phyloP scores from a whole-genome alignment of 2,113 vertebrate species.

The Catagonus wagneri region DNA sequence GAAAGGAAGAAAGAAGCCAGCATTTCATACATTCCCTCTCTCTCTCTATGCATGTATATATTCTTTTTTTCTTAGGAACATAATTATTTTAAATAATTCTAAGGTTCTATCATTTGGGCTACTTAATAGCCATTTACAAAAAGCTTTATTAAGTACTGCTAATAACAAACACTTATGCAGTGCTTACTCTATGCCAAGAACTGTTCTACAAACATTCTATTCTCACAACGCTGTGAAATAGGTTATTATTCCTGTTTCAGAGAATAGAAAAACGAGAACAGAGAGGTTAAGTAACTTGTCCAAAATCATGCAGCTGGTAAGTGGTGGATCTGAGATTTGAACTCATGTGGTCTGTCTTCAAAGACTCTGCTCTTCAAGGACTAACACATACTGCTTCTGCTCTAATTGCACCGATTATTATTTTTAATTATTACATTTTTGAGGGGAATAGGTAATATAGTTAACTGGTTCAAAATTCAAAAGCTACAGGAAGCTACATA shows the following conservation, averaged over 20 bases:
- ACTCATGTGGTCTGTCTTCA: neutral
- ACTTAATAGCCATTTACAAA: neutral
- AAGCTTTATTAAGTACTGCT: neutral
- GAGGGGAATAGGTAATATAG: neutral
- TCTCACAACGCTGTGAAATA: neutral
- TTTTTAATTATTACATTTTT: neutral
- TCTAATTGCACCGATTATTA: neutral
- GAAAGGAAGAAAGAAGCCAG: neutral
- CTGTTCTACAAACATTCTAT: neutral
- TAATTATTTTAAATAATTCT: constrained; percentile 52
- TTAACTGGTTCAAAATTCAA: constrained; percentile 22
- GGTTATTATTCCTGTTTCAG: neutral
- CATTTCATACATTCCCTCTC: neutral
- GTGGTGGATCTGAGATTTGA: neutral
- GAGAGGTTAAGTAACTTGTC: neutral
- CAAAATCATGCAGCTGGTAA: neutral
- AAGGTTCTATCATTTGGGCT: neutral
- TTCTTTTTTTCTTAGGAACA: neutral
- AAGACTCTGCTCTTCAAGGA: neutral
- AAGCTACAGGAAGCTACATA: neutral
- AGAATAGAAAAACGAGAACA: neutral
- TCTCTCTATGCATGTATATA: too few species aligned
- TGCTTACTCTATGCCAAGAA: neutral
- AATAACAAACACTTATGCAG: neutral
- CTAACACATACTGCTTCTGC: neutral